These are phyloP conservation scores for Suricata suricatta DNA, from an alignment of 2,113 vertebrate genomes.

Conservation along the genomic window DNA sequence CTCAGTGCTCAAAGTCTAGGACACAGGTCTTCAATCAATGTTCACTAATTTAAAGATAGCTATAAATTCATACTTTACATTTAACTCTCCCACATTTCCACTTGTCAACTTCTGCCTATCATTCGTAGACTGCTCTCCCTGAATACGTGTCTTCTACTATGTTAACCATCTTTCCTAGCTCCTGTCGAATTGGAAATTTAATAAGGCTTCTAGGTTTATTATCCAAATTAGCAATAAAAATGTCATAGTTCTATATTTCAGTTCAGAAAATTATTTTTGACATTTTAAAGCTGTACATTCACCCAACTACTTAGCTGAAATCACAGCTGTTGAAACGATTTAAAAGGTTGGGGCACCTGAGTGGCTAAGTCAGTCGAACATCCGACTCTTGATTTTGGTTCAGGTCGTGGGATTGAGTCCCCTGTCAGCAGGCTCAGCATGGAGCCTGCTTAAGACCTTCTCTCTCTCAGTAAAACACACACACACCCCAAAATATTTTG, in stretches of 20 bases:
- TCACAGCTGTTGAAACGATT: neutral
- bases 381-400: too few relatives aligned
- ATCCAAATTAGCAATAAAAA: slow-evolving; percentile 26
- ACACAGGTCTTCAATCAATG: neutral
- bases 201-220: neutral
- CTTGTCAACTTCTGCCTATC: neutral
- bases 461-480: too few relatives aligned
- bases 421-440: too few relatives aligned
- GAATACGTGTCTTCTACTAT: neutral
- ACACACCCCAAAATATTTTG: too few relatives aligned
- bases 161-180: neutral
- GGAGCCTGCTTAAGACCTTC: too few relatives aligned
- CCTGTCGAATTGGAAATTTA: neutral
- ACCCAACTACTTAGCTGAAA: slow-evolving; percentile 18
- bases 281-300: neutral
- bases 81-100: neutral
- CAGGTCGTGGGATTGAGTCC: too few relatives aligned
- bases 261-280: slow-evolving; percentile 37
- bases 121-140: neutral
- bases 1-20: neutral
- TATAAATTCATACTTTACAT: neutral
- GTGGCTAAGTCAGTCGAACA: too few relatives aligned
- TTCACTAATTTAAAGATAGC: neutral
- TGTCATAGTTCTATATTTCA: neutral
- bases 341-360: neutral